Evolutionary conservation across 2,113 vertebrate species (phyloP).

Genomic region (Odocoileus hemionus): DNA sequence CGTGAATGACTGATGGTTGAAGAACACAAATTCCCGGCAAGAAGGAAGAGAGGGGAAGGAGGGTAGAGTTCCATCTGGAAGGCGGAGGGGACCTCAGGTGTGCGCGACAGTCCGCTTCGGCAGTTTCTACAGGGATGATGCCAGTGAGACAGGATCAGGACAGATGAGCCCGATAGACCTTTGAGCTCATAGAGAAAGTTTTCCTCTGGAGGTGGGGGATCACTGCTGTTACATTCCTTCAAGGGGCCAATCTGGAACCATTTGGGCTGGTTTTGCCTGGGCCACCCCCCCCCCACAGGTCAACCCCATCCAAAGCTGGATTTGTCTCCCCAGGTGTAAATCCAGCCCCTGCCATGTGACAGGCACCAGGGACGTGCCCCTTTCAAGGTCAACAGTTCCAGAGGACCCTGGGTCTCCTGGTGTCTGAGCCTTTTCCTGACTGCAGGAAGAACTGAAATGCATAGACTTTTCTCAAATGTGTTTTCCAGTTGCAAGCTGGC

Average conservation of each 20-base stretch:
- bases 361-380: neutral
- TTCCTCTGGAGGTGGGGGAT: neutral
- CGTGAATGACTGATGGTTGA: neutral
- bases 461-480: neutral
- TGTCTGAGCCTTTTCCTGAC: neutral
- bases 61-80: neutral
- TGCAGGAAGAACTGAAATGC: neutral
- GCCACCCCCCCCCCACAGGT: neutral
- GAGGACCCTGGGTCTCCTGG: neutral
- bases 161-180: neutral
- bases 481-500: neutral
- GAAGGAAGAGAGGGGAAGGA: neutral
- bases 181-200: neutral
- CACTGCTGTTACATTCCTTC: neutral
- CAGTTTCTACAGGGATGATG: neutral
- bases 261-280: neutral
- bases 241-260: neutral
- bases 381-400: neutral
- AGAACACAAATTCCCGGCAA: neutral
- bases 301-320: neutral
- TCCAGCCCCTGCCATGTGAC: neutral
- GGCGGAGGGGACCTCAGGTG: neutral
- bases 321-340: neutral
- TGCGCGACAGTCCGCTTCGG: fast-evolving
- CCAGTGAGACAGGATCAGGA: neutral